Conservation (phyloP, 1,140 invertebrate genomes). For the Battus philenor region DNA sequence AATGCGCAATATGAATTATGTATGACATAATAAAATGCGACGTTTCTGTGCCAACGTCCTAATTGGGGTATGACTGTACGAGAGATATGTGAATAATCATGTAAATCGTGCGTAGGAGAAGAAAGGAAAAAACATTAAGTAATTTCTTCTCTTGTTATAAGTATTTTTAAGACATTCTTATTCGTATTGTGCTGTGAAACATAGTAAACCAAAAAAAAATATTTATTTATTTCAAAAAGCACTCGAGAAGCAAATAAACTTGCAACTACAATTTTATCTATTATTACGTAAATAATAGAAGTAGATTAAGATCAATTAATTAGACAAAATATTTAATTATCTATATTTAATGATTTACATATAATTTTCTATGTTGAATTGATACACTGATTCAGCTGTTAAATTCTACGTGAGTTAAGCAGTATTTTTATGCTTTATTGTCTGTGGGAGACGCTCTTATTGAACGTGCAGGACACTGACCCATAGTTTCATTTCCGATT, state of each 20-base stretch:
- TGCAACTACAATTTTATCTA: no score
- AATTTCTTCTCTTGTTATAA: neutral
- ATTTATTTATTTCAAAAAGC: no score
- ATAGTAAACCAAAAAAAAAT: no score
- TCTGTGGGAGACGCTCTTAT: slow-evolving; percentile 4
- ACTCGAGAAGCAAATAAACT: no score
- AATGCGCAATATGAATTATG: slow-evolving; percentile 46
- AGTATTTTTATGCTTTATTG: slow-evolving; percentile 5
- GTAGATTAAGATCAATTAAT: no score
- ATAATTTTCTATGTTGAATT: no score
- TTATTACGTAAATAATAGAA: no score
- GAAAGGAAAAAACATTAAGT: neutral
- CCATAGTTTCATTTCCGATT: slow-evolving; percentile 10
- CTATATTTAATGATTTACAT: no score
- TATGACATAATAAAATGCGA: slow-evolving; percentile 24
- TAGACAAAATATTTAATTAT: no score
- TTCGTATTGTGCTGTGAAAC: neutral
- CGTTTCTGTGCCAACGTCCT: slow-evolving; percentile 6
- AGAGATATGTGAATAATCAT: neutral
- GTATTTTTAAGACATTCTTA: neutral
- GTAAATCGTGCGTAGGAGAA: no score
- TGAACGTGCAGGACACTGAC: slow-evolving; percentile 13
- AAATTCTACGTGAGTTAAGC: no score
- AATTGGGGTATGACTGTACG: neutral
- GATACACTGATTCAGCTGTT: no score